These are phyloP conservation scores for Candidula unifasciata DNA, from an alignment of 2,888 invertebrate species.

Conservation along the genomic window DNA sequence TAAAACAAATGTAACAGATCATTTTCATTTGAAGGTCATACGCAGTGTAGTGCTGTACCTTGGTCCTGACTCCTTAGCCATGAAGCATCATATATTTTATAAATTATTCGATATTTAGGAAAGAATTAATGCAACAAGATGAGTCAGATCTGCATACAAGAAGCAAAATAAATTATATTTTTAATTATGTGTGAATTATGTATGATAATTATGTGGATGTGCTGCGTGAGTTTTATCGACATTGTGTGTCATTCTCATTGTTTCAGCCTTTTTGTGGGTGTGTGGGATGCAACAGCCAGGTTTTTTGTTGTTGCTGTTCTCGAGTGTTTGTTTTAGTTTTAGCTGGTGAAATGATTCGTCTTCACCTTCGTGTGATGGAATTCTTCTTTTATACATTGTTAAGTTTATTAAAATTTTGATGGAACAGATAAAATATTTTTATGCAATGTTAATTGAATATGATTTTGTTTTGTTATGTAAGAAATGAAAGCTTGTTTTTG, in stretches of 20 bases:
- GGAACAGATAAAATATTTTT: too few species aligned
- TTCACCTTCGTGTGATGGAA: conserved; percentile 1
- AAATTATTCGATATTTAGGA: too few species aligned
- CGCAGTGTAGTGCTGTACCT: background rate
- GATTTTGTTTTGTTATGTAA: too few species aligned
- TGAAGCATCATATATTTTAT: background rate
- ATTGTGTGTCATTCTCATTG: conserved; percentile 17
- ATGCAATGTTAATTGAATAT: too few species aligned
- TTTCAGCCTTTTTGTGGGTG: too few species aligned
- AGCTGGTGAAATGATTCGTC: background rate
- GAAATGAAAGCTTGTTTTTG: too few species aligned
- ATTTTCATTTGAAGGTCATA: background rate
- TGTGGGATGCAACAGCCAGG: conserved; percentile 5
- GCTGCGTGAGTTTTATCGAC: background rate
- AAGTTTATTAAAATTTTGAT: too few species aligned
- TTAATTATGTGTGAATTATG: background rate
- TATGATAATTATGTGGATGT: background rate
- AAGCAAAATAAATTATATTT: background rate
- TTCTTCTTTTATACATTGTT: too few species aligned
- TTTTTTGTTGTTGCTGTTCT: conserved; percentile 5
- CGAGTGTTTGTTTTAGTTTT: background rate
- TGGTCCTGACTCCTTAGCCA: background rate
- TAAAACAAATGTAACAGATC: background rate
- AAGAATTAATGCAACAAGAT: too few species aligned
- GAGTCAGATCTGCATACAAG: background rate